Percentiles rank a stretch among this genome's conserved stretches.
Conservation (phyloP, 2,888 invertebrate genomes). For the Quadroppia sp. region DNA sequence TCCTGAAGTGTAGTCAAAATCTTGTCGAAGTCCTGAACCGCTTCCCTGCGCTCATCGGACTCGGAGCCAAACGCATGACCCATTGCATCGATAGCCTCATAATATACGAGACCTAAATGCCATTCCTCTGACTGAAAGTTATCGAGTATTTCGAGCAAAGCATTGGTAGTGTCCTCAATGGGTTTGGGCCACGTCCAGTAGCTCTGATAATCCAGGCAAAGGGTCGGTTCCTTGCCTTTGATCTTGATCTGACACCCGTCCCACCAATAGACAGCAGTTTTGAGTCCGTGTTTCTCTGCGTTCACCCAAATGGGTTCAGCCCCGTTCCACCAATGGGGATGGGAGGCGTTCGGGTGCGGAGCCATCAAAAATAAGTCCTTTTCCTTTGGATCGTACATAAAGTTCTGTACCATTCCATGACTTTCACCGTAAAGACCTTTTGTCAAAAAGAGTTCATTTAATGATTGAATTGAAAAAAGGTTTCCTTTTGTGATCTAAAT, state of each 20-base stretch:
- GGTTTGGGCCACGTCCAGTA: constrained; percentile 41
- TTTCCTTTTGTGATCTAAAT: constrained; percentile 4
- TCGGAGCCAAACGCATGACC: constrained; percentile 40
- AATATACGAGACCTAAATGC: constrained; percentile 48
- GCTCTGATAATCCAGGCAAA: constrained; percentile 39
- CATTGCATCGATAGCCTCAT: constrained; percentile 44
- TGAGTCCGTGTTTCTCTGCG: constrained; percentile 46
- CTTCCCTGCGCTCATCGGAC: constrained; percentile 35
- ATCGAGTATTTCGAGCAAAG: constrained; percentile 33
- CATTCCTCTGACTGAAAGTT: constrained; percentile 43
- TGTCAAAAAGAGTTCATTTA: neutral
- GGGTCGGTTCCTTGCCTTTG: constrained; percentile 36
- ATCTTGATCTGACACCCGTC: constrained; percentile 48
- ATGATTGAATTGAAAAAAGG: neutral
- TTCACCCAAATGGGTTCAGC: constrained; percentile 49
- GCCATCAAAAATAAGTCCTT: constrained; percentile 48
- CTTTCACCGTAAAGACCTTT: constrained; percentile 50
- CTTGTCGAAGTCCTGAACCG: constrained; percentile 37
- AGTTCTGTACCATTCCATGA: constrained; percentile 53
- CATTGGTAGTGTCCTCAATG: constrained; percentile 37
- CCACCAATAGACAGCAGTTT: constrained; percentile 48
- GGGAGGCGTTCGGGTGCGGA: constrained; percentile 46
- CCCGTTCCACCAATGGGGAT: constrained; percentile 48
- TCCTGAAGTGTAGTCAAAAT: constrained; percentile 34
- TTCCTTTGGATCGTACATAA: constrained; percentile 51